phyloP scores from a whole-genome alignment of 2,888 invertebrate species.

The Mactromeris polynyma region DNA sequence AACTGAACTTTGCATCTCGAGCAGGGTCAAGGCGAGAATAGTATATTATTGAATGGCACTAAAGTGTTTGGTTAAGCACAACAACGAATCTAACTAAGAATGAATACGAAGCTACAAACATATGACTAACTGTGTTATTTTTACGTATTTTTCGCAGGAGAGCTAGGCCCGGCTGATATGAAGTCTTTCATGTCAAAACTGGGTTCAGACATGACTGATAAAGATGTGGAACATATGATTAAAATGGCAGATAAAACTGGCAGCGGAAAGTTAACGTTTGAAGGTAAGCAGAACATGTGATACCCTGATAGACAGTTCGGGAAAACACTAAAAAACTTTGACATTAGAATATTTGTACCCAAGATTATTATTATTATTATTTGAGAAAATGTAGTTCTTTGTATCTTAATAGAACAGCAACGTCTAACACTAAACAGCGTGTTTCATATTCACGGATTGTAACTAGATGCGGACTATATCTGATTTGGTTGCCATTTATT shows the following conservation, averaged over 20 bases:
- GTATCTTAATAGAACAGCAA: no score
- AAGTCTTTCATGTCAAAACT: slow-evolving; percentile 34
- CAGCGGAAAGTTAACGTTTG: slow-evolving; percentile 31
- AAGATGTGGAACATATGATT: slow-evolving; percentile 42
- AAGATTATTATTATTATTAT: background rate
- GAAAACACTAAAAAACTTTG: background rate
- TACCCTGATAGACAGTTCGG: background rate
- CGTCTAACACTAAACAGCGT: no score
- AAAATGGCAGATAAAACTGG: slow-evolving; percentile 53
- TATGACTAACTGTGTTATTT: background rate
- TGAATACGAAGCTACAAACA: background rate
- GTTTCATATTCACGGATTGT: no score
- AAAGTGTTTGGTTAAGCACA: no score
- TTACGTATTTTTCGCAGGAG: slow-evolving; percentile 4
- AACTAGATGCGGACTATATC: no score
- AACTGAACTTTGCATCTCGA: no score
- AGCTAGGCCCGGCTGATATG: slow-evolving; percentile 10
- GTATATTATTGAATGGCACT: no score
- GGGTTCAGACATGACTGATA: slow-evolving; percentile 34
- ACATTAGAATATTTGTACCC: background rate
- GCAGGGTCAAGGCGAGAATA: no score
- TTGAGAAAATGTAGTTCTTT: background rate
- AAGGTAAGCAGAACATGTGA: slow-evolving; percentile 33
- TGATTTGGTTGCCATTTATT: no score
- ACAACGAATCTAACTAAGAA: no score